Evolutionary conservation across 2,113 vertebrate genomes (phyloP).

Genomic region (Empidonax alnorum): DNA sequence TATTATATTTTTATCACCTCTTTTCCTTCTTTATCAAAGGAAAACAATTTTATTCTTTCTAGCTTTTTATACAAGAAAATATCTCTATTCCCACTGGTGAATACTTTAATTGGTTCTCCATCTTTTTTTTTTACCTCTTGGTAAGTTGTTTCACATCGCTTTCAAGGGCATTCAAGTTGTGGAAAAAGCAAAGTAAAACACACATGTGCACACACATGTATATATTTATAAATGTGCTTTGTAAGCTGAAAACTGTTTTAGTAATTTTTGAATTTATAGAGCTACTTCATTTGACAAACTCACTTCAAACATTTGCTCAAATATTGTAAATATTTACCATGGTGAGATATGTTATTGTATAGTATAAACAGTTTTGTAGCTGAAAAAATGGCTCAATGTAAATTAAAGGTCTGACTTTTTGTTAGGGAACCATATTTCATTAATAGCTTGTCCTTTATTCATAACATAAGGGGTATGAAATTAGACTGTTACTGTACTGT

Average conservation of each 20-base stretch:
- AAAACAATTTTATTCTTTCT: background rate
- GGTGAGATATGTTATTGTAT: background rate
- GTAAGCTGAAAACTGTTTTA: background rate
- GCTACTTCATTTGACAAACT: background rate
- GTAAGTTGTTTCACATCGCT: background rate
- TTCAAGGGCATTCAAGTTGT: background rate
- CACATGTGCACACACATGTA: background rate
- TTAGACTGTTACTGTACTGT: background rate
- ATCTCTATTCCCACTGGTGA: background rate
- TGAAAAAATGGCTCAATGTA: background rate
- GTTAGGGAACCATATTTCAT: background rate
- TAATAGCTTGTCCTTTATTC: background rate
- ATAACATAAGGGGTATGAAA: background rate
- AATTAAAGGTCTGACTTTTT: background rate
- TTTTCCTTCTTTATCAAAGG: background rate
- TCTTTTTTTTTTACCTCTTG: background rate
- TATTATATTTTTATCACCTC: background rate
- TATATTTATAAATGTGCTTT: background rate
- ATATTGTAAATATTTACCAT: conserved; percentile 12
- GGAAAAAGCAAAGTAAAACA: background rate
- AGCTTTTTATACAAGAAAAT: background rate
- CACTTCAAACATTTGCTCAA: background rate
- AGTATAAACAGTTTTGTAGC: background rate
- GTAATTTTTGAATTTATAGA: background rate
- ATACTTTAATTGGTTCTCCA: background rate